phyloP scores from a whole-genome alignment of 2,113 vertebrate species.

The Scortum barcoo region DNA sequence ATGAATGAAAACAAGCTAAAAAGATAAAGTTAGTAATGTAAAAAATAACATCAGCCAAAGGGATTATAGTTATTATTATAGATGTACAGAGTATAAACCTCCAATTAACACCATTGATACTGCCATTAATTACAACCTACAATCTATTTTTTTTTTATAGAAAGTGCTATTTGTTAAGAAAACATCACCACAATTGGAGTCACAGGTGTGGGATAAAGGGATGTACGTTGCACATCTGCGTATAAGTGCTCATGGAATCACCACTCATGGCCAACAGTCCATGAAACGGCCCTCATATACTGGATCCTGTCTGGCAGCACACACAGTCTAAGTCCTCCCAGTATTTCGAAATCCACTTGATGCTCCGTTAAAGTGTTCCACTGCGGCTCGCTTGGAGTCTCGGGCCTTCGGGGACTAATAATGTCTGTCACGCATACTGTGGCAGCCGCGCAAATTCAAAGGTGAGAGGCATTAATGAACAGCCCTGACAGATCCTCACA shows the following conservation, averaged over 20 bases:
- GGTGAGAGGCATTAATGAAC: constrained; percentile 38
- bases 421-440: constrained; percentile 26
- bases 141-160: background rate
- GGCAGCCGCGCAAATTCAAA: constrained; percentile 27
- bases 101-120: background rate
- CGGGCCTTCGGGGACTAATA: constrained; percentile 27
- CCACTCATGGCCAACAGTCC: background rate
- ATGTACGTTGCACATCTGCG: background rate
- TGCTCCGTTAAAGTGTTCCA: constrained; percentile 1
- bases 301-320: constrained; percentile 3
- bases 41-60: background rate
- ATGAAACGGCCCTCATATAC: background rate
- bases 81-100: too few species aligned
- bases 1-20: background rate
- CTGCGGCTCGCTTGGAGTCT: constrained; percentile 1
- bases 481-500: constrained; percentile 31
- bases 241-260: background rate
- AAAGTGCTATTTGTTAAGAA: background rate
- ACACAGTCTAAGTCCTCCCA: background rate
- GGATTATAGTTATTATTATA: too few species aligned
- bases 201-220: background rate
- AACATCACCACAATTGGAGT: background rate
- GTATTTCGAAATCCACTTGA: constrained; percentile 16
- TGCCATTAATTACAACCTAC: background rate
- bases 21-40: background rate